Evolutionary conservation across 2,797 vertebrate genomes (phyloP).

Genomic region (Amniataba percoides): DNA sequence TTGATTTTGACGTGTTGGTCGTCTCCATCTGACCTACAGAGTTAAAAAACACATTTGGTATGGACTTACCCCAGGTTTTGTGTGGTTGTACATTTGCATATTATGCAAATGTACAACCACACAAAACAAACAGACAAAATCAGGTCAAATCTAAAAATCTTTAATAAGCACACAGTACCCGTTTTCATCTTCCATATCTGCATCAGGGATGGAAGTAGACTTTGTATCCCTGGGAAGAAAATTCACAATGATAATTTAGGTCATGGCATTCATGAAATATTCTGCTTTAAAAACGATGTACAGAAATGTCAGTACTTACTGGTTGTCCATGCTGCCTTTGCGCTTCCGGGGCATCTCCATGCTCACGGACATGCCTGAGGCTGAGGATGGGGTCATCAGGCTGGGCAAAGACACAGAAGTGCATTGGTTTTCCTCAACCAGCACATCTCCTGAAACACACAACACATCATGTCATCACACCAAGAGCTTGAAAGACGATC

Average conservation of each 20-base stretch:
- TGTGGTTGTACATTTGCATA: too few relatives aligned
- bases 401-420: slow-evolving; percentile 75
- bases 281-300: background rate
- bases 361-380: slow-evolving; percentile 75
- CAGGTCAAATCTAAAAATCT: background rate
- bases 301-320: slow-evolving; percentile 80
- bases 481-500: background rate
- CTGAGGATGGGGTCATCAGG: slow-evolving; percentile 78
- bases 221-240: slow-evolving; percentile 83
- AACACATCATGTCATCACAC: background rate
- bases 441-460: slow-evolving; percentile 78
- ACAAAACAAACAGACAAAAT: slow-evolving; percentile 18
- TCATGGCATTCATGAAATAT: background rate
- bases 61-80: background rate
- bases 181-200: slow-evolving; percentile 85
- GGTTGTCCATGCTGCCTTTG: slow-evolving; percentile 90
- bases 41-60: slow-evolving; percentile 31
- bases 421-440: slow-evolving; percentile 82
- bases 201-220: slow-evolving; percentile 76
- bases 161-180: slow-evolving; percentile 66
- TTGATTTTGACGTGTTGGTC: slow-evolving; percentile 91
- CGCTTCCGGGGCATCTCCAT: slow-evolving; percentile 91
- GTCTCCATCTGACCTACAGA: slow-evolving; percentile 88
- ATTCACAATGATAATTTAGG: slow-evolving; percentile 9
- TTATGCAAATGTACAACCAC: slow-evolving; percentile 8